Percentiles rank a stretch among this genome's conserved stretches.
Evolutionary conservation across 1,140 invertebrate genomes (phyloP).

Genomic region (Lepidurus arcticus): DNA sequence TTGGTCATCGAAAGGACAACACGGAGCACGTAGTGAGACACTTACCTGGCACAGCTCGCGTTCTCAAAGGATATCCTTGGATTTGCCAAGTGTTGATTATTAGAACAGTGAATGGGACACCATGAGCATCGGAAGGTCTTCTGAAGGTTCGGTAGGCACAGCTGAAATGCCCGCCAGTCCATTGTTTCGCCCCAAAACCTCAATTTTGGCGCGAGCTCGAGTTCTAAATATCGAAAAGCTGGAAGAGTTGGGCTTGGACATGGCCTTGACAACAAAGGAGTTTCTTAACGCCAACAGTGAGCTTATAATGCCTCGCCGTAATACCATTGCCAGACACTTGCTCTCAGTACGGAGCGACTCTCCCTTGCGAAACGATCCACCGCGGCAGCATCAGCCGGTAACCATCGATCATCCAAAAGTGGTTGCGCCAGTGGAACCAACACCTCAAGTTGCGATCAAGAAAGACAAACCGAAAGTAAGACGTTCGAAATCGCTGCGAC

Average conservation of each 20-base stretch:
- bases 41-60: neutral
- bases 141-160: neutral
- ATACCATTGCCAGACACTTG: constrained; percentile 33
- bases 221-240: constrained; percentile 51
- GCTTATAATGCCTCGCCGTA: constrained; percentile 35
- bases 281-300: constrained; percentile 44
- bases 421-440: too few species aligned
- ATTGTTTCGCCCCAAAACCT: constrained; percentile 49
- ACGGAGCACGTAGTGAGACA: neutral
- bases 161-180: neutral
- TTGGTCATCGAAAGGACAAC: constrained; percentile 14
- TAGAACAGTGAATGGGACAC: neutral
- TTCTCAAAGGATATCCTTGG: neutral
- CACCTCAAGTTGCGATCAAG: neutral
- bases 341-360: constrained; percentile 27
- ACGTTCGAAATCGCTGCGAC: constrained; percentile 22
- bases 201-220: constrained; percentile 52
- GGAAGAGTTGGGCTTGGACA: constrained; percentile 53
- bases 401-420: too few species aligned
- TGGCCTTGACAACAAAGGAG: constrained; percentile 43
- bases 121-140: constrained; percentile 4
- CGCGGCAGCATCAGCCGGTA: too few species aligned
- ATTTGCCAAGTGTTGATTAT: neutral
- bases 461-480: neutral
- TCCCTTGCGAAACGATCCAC: neutral